Base-by-base conservation (phyloP, 2,797 vertebrate species). In the Streptopelia turtur region DNA sequence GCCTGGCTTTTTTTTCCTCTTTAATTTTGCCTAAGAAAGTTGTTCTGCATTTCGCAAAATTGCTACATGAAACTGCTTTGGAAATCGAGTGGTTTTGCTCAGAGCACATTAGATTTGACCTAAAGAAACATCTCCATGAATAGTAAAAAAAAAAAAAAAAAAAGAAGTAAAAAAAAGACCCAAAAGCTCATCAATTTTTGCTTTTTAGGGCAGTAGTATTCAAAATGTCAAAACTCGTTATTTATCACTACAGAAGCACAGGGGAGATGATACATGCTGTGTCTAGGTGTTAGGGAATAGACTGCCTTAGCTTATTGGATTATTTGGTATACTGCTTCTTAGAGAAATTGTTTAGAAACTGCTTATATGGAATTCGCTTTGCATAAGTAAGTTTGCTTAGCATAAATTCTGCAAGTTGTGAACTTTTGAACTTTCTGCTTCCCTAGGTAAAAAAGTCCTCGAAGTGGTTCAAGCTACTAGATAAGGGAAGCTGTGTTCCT, bases 1-100 rank as follows among this genome's bases (percentile, higher is more conserved):
- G 47, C 22, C 68, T 92, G 61, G 20, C 47, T 83, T 94, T 90
- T 92, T 53, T 91, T 53, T 91, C 65, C n/a, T 83, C 21, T 83
- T 95, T 91, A 83, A 89, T 95, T 94, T 87, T 55, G 37, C 18
- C 68, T 16, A 68, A 57, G 72, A 52, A 63, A 61, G 5, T 57
- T 37, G 15, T 83, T 59, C 43, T 37, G 31, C 13, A 49, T 74
- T 89, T 92, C 43, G 41, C 50, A 49, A 9, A 79, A 77, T 4
- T 4, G 13, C 83, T 88, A 78, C 47, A 74, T 15, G 64, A 76
- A 82, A 39, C 41, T 91, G 39, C 55, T 68, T 66, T 75, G 68
- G 68, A 89, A 95, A 49, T 79, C 35, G 93, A 80, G 28, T 55
- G 16, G 31, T 35, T 27, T 57, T 24, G 59, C 16, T 93, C 78